These are phyloP conservation scores for Drosophila kurseongensis DNA, from an alignment of 1,140 invertebrate genomes.

Conservation along the genomic window DNA sequence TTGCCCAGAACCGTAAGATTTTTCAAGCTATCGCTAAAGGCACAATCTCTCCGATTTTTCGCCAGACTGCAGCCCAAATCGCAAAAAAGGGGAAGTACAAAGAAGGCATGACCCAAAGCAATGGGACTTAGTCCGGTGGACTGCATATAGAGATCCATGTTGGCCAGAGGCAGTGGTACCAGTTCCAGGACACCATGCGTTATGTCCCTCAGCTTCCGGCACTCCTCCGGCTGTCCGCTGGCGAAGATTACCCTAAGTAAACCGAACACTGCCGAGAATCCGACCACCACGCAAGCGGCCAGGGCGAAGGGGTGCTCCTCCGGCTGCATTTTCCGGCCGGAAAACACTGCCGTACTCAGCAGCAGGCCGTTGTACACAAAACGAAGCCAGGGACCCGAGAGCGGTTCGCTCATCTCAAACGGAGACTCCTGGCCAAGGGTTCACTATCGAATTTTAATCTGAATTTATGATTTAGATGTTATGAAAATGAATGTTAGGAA, in stretches of 20 bases:
- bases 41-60: constrained; percentile 36
- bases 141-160: constrained; percentile 64
- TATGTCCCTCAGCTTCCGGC: constrained; percentile 40
- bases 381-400: constrained; percentile 48
- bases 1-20: constrained; percentile 66
- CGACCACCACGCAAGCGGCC: constrained; percentile 60
- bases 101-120: constrained; percentile 55
- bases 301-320: constrained; percentile 54
- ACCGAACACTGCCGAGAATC: constrained; percentile 52
- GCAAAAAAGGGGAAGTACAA: constrained; percentile 54
- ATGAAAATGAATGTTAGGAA: constrained; percentile 2
- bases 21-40: constrained; percentile 44
- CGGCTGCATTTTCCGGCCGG: constrained; percentile 33
- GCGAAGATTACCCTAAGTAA: constrained; percentile 49
- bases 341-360: constrained; percentile 29
- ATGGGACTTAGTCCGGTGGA: constrained; percentile 42
- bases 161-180: constrained; percentile 59
- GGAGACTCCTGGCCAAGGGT: constrained; percentile 1
- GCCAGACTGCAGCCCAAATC: constrained; percentile 53
- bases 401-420: constrained; percentile 56
- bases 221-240: constrained; percentile 30
- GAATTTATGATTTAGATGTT: background rate
- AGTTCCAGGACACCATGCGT: constrained; percentile 54
- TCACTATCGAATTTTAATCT: constrained; percentile 31
- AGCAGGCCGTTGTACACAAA: constrained; percentile 63